Conservation (phyloP, 2,113 vertebrate species). For the Rhea americana region DNA sequence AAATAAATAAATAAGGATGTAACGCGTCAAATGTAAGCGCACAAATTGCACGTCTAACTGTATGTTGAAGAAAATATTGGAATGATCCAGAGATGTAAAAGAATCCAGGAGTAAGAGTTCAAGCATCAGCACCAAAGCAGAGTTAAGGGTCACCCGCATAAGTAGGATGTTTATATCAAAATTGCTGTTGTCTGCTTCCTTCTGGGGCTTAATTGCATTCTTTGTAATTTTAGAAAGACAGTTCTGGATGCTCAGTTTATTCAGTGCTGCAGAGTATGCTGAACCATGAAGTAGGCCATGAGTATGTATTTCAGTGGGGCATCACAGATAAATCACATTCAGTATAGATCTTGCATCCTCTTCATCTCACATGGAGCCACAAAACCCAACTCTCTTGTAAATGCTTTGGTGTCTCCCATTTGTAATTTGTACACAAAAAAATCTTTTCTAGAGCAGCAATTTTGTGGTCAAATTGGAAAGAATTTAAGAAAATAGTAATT, state of each 20-base stretch:
- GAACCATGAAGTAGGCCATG: constrained; percentile 41
- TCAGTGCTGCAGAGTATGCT: constrained; percentile 5
- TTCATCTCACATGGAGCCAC: constrained; percentile 7
- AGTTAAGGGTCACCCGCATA: neutral
- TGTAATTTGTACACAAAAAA: constrained; percentile 38
- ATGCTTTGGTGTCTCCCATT: neutral
- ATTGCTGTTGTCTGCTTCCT: constrained; percentile 35
- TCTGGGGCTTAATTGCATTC: constrained; percentile 16
- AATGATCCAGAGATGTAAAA: neutral
- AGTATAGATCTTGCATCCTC: constrained; percentile 28
- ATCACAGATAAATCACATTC: constrained; percentile 25
- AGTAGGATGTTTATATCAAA: constrained; percentile 33
- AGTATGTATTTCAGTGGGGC: constrained; percentile 3
- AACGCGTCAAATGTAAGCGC: neutral
- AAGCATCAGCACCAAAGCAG: neutral
- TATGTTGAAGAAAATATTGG: neutral
- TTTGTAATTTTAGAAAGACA: neutral
- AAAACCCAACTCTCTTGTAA: neutral
- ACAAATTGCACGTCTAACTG: neutral
- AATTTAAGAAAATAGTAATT: neutral
- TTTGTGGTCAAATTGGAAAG: constrained; percentile 19
- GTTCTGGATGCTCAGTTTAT: constrained; percentile 28
- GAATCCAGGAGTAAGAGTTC: constrained; percentile 44
- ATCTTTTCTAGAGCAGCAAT: neutral
- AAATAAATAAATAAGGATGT: neutral